Percentiles rank a stretch among this genome's conserved stretches.
Conservation (phyloP, 2,797 vertebrate genomes). For the Eidolon dupreanum region DNA sequence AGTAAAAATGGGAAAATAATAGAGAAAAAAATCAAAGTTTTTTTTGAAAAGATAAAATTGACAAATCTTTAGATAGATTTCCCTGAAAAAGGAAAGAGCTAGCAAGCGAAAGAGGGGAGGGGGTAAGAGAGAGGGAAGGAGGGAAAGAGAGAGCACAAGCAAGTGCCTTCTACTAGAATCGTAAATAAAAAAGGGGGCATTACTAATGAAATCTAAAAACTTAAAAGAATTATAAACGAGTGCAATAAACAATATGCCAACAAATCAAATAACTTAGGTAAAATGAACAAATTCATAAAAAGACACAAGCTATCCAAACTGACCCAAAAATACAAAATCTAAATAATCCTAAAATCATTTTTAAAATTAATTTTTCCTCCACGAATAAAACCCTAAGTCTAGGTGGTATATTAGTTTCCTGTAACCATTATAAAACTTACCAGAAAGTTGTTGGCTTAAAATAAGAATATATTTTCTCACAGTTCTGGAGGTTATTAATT, state of each 20-base stretch:
- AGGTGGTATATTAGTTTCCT: neutral
- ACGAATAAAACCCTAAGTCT: neutral
- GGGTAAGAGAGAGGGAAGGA: neutral
- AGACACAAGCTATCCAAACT: neutral
- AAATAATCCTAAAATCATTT: neutral
- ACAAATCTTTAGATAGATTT: neutral
- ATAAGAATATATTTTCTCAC: neutral
- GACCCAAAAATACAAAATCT: neutral
- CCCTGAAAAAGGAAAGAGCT: too few species aligned
- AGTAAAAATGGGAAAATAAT: neutral
- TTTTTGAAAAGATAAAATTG: neutral
- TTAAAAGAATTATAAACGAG: neutral
- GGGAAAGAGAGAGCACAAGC: neutral
- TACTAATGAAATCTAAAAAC: neutral
- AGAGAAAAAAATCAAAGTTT: neutral
- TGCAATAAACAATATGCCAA: too few species aligned
- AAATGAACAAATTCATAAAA: neutral
- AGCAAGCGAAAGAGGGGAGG: neutral
- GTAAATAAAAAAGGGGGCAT: neutral
- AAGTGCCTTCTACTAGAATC: neutral
- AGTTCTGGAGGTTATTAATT: neutral
- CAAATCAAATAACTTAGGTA: neutral
- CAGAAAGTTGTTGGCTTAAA: neutral
- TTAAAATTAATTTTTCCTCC: neutral
- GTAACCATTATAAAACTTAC: neutral